Evolutionary conservation across 1,140 invertebrate species (phyloP).

Genomic region (Anastatus disparis): DNA sequence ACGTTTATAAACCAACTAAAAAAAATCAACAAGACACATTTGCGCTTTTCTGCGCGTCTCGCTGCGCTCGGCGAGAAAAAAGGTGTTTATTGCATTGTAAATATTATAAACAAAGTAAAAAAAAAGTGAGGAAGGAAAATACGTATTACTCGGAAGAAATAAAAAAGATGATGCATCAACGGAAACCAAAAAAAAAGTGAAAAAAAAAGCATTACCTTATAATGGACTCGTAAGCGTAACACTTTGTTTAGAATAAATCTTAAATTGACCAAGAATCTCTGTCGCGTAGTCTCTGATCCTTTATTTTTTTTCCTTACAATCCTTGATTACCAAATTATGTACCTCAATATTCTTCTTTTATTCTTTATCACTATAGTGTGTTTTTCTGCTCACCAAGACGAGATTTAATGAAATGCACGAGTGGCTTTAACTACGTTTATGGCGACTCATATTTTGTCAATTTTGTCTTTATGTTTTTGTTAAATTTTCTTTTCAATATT

Average conservation of each 20-base stretch:
- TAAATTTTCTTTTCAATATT: constrained; percentile 10
- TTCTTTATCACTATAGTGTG: constrained; percentile 12
- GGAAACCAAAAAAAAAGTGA: constrained; percentile 51
- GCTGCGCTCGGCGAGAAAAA: constrained; percentile 41
- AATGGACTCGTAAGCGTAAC: constrained; percentile 58
- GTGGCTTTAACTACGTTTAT: not conserved
- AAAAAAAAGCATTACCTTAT: constrained; percentile 50
- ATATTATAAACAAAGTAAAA: constrained; percentile 24
- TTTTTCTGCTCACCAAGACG: constrained; percentile 8
- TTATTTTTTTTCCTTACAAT: not conserved
- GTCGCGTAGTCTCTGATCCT: constrained; percentile 40
- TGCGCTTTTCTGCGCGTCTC: constrained; percentile 35
- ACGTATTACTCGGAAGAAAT: constrained; percentile 50
- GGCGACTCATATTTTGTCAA: not conserved
- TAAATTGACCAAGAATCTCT: constrained; percentile 62
- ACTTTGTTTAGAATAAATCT: constrained; percentile 68
- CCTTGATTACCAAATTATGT: not conserved
- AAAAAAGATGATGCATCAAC: constrained; percentile 31
- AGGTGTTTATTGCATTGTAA: constrained; percentile 59
- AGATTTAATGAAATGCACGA: not conserved
- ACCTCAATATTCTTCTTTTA: constrained; percentile 1
- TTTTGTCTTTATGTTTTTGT: not conserved
- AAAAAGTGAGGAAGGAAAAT: constrained; percentile 44
- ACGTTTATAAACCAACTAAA: constrained; percentile 61
- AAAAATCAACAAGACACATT: constrained; percentile 17